Evolutionary conservation across 2,888 invertebrate species (phyloP).

Genomic region (Lymantria dispar): DNA sequence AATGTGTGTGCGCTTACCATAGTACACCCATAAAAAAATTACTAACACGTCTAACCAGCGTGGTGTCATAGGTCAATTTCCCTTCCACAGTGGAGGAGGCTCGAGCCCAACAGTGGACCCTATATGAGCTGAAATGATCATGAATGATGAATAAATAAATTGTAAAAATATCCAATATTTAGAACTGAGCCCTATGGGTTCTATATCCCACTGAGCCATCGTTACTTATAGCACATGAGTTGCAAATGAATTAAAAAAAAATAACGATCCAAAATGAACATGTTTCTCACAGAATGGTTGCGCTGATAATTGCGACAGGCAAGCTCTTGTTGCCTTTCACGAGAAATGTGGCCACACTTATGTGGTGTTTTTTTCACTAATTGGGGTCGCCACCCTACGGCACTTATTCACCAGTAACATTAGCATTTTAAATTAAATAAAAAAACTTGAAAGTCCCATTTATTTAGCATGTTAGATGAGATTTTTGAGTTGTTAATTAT

Average conservation of each 20-base stretch:
- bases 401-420: conserved; percentile 30
- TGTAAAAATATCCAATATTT: too few relatives aligned
- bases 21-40: too few relatives aligned
- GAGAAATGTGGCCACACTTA: conserved; percentile 23
- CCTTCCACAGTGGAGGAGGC: too few relatives aligned
- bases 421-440: conserved; percentile 21
- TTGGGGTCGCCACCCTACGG: conserved; percentile 21
- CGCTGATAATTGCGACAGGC: conserved; percentile 10
- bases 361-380: conserved; percentile 36
- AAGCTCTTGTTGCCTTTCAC: conserved; percentile 37
- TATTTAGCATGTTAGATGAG: conserved; percentile 1
- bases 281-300: conserved; percentile 11
- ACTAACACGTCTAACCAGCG: too few relatives aligned
- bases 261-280: background rate
- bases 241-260: background rate
- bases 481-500: background rate
- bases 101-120: too few relatives aligned
- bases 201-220: too few relatives aligned
- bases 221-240: too few relatives aligned
- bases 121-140: too few relatives aligned
- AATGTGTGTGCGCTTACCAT: too few relatives aligned
- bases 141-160: too few relatives aligned
- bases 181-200: too few relatives aligned
- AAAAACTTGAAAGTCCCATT: conserved; percentile 23
- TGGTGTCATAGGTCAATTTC: too few relatives aligned